Evolutionary conservation across 2,113 vertebrate genomes (phyloP).

Genomic region (Motacilla tschutschensis): DNA sequence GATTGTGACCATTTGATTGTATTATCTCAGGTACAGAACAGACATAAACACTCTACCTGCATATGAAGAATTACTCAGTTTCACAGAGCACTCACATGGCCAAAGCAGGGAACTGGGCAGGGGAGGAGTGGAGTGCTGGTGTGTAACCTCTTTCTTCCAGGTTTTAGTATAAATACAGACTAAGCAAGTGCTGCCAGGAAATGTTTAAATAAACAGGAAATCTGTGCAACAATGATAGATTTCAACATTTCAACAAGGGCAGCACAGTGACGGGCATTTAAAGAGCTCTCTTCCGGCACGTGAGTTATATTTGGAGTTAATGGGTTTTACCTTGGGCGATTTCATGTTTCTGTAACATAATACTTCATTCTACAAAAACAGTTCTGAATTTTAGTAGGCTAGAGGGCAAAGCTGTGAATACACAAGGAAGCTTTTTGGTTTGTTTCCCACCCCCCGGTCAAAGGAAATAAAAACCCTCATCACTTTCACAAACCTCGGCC

Average conservation of each 20-base stretch:
- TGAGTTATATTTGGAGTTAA: constrained; percentile 62
- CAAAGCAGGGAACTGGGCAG: not conserved
- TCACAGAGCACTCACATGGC: not conserved
- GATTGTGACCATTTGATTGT: not conserved
- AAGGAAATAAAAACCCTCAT: constrained; percentile 30
- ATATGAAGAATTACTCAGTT: not conserved
- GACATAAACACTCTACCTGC: not conserved
- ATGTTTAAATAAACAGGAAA: constrained; percentile 76
- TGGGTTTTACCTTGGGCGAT: constrained; percentile 58
- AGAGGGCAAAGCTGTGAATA: constrained; percentile 32
- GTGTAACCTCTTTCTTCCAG: not conserved
- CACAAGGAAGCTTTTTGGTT: constrained; percentile 1
- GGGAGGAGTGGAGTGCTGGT: not conserved
- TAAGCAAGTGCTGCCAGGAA: constrained; percentile 69
- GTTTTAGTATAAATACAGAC: constrained; percentile 49
- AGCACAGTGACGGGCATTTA: constrained; percentile 60
- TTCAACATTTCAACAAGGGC: constrained; percentile 62
- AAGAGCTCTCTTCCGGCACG: constrained; percentile 45
- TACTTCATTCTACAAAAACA: constrained; percentile 38
- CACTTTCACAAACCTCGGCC: not conserved
- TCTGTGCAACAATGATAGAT: constrained; percentile 66
- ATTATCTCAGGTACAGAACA: not conserved
- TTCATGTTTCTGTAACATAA: constrained; percentile 42
- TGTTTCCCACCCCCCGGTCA: not conserved
- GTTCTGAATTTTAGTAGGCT: constrained; percentile 20